Percentiles rank a stretch among this genome's conserved stretches.
These are phyloP conservation scores for Himalopsyche tibetana DNA, from an alignment of 2,888 invertebrate species.

Conservation along the genomic window DNA sequence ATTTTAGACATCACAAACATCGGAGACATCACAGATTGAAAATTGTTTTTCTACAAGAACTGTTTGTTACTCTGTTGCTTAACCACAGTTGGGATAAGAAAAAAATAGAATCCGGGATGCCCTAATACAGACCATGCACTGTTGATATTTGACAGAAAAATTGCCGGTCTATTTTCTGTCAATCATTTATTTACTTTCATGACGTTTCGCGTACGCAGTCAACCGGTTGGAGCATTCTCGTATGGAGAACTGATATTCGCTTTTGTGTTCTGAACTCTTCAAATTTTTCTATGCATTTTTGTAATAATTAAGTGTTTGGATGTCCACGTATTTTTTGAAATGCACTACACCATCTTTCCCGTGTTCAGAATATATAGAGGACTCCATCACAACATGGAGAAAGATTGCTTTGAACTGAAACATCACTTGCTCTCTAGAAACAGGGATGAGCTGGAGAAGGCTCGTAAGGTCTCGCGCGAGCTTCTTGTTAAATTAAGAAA, in stretches of 20 bases:
- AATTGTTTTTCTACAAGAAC: too few relatives aligned
- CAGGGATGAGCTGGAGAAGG: neutral
- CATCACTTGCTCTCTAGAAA: neutral
- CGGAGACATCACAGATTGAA: too few relatives aligned
- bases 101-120: too few relatives aligned
- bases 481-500: too few relatives aligned
- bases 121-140: too few relatives aligned
- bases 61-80: too few relatives aligned
- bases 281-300: slow-evolving; percentile 53
- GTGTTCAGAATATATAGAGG: slow-evolving; percentile 55
- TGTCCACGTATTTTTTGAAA: neutral
- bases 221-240: slow-evolving; percentile 55
- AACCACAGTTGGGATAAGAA: too few relatives aligned
- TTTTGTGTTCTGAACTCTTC: slow-evolving; percentile 62
- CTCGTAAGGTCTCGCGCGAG: too few relatives aligned
- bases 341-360: slow-evolving; percentile 47
- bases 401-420: slow-evolving; percentile 52
- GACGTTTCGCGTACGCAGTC: slow-evolving; percentile 58
- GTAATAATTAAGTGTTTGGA: slow-evolving; percentile 3
- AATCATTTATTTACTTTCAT: slow-evolving; percentile 50
- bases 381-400: slow-evolving; percentile 63
- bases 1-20: too few relatives aligned
- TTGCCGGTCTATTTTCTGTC: neutral
- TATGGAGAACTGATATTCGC: slow-evolving; percentile 54
- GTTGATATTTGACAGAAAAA: neutral